Evolutionary conservation across 2,797 vertebrate species (phyloP).

Genomic region (Lindbergichthys nudifrons): DNA sequence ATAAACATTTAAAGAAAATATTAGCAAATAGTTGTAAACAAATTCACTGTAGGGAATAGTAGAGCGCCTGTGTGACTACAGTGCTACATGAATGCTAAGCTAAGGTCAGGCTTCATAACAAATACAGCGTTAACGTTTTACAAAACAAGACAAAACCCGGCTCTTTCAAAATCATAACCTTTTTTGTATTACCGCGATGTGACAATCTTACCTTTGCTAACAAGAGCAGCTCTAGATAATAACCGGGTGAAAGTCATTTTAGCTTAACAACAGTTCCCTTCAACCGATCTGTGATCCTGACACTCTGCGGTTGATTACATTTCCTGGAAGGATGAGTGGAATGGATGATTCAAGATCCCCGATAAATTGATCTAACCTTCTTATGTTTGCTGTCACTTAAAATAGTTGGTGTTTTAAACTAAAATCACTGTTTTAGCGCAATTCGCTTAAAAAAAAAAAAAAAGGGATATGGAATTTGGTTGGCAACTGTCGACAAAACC

Average conservation of each 20-base stretch:
- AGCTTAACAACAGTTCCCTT: neutral
- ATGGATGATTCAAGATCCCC: neutral
- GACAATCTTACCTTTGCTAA: constrained; percentile 66
- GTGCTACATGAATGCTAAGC: constrained; percentile 46
- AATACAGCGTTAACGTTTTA: neutral
- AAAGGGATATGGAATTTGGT: neutral
- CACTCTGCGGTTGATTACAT: constrained; percentile 37
- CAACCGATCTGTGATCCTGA: neutral
- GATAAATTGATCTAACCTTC: constrained; percentile 25
- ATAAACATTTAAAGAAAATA: rapidly evolving
- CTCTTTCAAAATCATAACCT: rapidly evolving
- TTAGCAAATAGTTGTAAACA: neutral
- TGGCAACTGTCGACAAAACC: neutral
- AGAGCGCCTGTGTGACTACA: no score
- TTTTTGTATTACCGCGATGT: neutral
- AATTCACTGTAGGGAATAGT: neutral
- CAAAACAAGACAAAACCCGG: rapidly evolving
- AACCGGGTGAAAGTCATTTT: constrained; percentile 74
- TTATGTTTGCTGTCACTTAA: neutral
- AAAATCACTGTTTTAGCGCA: neutral
- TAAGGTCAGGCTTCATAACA: constrained; percentile 77
- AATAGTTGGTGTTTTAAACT: neutral
- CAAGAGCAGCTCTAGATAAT: constrained; percentile 53
- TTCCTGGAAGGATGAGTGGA: constrained; percentile 21
- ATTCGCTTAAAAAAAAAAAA: no score